Base-by-base conservation (phyloP, 2,888 invertebrate genomes). In the Lasioglossum villosulum region DNA sequence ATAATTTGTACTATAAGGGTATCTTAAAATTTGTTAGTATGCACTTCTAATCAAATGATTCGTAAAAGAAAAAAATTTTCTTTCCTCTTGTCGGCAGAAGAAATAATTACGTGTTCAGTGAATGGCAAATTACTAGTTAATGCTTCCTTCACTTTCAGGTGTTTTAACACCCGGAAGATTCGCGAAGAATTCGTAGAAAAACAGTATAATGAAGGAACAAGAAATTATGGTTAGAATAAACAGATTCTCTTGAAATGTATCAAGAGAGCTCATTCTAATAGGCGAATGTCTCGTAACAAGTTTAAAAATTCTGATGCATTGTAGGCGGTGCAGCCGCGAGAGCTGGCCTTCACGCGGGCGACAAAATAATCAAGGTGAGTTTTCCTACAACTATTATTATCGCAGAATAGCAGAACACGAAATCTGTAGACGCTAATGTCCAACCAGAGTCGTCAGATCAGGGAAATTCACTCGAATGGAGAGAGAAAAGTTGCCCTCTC, bases 291-390 rank as follows among this genome's bases (percentile, higher is more conserved):
- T 81, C 75, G 42, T 75, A 42, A 30, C 63, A 77, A 78, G 6
- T 37, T 70, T 52, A 70, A 83, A 78, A 81, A 79, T 78, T 30
- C 75, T 83, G 78, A 81, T 90, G 86, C 87, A 89, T 95, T 95
- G 48, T 95, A 97, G 97, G 98, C 95, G 98, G 99, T 85, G 98
- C 99, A 90, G 99, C 99, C 92, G 98, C 98, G 96, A 97, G 97
- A 94, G 99, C 99, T 79, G 99, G 99, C 71, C 97, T 99, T 89
- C 97, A 98, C 92, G 97, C 98, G 88, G 98, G 98, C 59, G 99
- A 99, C 96, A 97, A 98, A 95, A 99, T 99, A 94, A 97, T 99
- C 92, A 98, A 98, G 97, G 98, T 98, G 94, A 95, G 91, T 88
- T 88, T 37, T 37, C 77, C 84, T 89, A 91, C 81, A 56, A 80